A percentile compares a stretch with the other conserved stretches of the same genome.
Conservation (phyloP, 2,888 invertebrate species). For the Chymomyza procnemis region DNA sequence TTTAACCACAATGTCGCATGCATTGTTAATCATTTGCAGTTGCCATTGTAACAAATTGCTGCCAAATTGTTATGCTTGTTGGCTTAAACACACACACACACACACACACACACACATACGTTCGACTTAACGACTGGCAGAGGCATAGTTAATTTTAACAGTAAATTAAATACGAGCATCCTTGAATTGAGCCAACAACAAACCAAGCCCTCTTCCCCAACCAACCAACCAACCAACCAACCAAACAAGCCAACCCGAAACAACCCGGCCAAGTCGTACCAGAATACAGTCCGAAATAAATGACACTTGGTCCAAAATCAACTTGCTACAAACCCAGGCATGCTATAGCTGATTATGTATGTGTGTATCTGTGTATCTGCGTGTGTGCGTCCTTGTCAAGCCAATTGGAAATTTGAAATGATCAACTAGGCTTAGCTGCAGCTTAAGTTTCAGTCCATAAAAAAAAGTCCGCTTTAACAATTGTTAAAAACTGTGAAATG, state of each 20-base stretch:
- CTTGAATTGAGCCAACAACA: slow-evolving; percentile 45
- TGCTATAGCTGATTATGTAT: not conserved
- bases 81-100: slow-evolving; percentile 30
- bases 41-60: slow-evolving; percentile 68
- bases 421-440: slow-evolving; percentile 38
- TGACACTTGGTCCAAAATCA: too few species aligned
- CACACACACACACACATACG: slow-evolving; percentile 21
- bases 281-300: not conserved
- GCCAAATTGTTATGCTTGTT: slow-evolving; percentile 67
- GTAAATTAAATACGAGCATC: slow-evolving; percentile 68
- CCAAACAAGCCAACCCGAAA: slow-evolving; percentile 20
- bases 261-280: slow-evolving; percentile 28
- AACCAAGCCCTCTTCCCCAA: not conserved
- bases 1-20: slow-evolving; percentile 66
- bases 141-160: slow-evolving; percentile 63
- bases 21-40: slow-evolving; percentile 72
- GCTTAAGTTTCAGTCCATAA: not conserved
- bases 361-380: slow-evolving; percentile 15
- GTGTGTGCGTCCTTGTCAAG: slow-evolving; percentile 36
- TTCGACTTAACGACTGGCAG: slow-evolving; percentile 3
- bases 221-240: slow-evolving; percentile 27
- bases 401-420: slow-evolving; percentile 66
- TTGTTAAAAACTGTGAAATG: not conserved
- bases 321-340: too few species aligned
- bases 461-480: not conserved